Conservation (phyloP, 2,113 vertebrate genomes). For the Brevimyrus niger region DNA sequence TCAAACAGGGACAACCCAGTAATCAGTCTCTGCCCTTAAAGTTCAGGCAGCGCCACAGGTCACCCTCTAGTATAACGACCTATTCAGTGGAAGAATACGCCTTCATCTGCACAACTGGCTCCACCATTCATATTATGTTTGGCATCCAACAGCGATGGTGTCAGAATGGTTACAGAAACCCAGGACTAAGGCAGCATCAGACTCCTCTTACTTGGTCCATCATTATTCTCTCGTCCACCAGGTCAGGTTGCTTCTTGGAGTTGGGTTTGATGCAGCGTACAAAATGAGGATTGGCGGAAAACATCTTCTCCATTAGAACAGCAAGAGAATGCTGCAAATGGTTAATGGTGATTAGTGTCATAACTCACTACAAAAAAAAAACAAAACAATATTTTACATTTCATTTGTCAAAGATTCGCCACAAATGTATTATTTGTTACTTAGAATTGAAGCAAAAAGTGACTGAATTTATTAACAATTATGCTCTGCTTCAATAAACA, state of each 20-base stretch:
- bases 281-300: slow-evolving; percentile 61
- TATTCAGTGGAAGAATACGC: neutral
- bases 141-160: neutral
- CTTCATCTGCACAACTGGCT: neutral
- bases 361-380: neutral
- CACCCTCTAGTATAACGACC: neutral
- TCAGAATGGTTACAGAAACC: neutral
- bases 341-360: neutral
- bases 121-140: neutral
- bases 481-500: neutral
- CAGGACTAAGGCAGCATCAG: neutral
- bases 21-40: neutral
- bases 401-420: neutral
- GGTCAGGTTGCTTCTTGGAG: slow-evolving; percentile 47
- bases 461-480: neutral
- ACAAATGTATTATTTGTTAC: neutral
- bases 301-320: slow-evolving; percentile 67
- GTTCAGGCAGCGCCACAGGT: neutral
- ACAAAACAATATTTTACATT: neutral
- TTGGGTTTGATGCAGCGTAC: slow-evolving; percentile 70
- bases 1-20: neutral
- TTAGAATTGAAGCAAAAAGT: neutral
- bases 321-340: slow-evolving; percentile 58
- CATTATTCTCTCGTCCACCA: slow-evolving; percentile 52
- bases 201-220: slow-evolving; percentile 57